phyloP scores from a whole-genome alignment of 2,797 vertebrate genomes.

The Podarcis lilfordi region DNA sequence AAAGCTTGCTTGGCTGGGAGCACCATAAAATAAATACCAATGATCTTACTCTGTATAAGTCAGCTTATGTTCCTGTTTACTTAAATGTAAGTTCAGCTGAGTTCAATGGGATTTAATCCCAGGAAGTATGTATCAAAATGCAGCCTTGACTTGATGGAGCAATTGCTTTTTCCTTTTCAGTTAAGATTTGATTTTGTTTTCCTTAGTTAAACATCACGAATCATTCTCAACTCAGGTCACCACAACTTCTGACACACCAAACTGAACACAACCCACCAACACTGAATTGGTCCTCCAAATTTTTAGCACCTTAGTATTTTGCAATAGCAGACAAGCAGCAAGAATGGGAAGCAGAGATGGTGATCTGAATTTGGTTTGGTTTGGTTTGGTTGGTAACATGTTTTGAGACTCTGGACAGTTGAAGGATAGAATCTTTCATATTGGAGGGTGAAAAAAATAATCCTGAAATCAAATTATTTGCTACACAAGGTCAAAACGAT shows the following conservation, averaged over 20 bases:
- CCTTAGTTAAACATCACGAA: background rate
- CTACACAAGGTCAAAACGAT: background rate
- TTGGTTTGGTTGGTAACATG: background rate
- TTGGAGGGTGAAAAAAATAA: background rate
- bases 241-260: background rate
- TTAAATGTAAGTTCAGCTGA: too few species aligned
- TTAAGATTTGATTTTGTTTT: background rate
- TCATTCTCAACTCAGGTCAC: too few species aligned
- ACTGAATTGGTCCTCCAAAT: background rate
- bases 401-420: background rate
- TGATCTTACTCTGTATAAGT: too few species aligned
- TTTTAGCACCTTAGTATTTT: background rate
- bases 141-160: background rate
- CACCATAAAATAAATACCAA: constrained; percentile 51
- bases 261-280: background rate
- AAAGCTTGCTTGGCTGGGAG: constrained; percentile 43
- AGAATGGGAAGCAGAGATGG: background rate
- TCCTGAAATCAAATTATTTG: background rate
- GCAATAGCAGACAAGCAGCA: background rate
- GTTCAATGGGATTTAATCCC: too few species aligned
- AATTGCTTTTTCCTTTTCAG: background rate
- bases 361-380: background rate
- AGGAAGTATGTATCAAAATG: background rate
- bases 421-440: background rate
- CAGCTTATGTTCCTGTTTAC: too few species aligned